Evolutionary conservation across 1,140 invertebrate genomes (phyloP).

Genomic region (Drosophila ironensis): DNA sequence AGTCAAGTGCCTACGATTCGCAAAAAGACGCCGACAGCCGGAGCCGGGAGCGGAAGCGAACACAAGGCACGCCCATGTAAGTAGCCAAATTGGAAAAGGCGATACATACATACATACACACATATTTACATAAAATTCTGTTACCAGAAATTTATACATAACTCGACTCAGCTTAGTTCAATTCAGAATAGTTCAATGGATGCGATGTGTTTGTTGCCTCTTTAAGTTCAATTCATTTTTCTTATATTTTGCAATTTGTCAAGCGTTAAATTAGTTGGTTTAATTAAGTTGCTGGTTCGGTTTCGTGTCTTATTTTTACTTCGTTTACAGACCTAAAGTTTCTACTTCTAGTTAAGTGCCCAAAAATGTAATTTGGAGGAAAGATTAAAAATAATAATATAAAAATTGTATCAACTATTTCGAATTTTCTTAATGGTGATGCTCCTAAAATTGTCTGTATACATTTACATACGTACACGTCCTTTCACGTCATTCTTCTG

Average conservation of each 20-base stretch:
- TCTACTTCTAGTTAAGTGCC: constrained; percentile 48
- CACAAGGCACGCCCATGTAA: constrained; percentile 86
- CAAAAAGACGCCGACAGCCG: constrained; percentile 72
- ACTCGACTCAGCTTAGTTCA: constrained; percentile 28
- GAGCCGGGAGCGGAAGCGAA: constrained; percentile 65
- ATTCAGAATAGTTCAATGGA: neutral
- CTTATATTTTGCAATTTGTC: constrained; percentile 66
- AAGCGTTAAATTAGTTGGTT: constrained; percentile 8
- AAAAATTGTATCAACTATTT: no score
- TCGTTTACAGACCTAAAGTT: constrained; percentile 40
- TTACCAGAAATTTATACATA: constrained; percentile 3
- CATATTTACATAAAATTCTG: constrained; percentile 7
- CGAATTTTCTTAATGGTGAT: no score
- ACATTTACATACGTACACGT: no score
- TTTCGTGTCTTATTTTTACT: no score
- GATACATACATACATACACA: no score
- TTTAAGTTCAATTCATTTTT: constrained; percentile 57
- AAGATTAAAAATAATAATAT: no score
- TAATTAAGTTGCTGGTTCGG: constrained; percentile 27
- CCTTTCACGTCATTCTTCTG: no score
- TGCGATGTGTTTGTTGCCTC: constrained; percentile 39
- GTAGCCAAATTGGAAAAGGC: constrained; percentile 69
- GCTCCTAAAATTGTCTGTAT: no score
- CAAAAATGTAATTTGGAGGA: no score
- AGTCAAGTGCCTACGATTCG: constrained; percentile 83